Base-by-base conservation (phyloP, 2,888 invertebrate species). In the Synergus japonicus region DNA sequence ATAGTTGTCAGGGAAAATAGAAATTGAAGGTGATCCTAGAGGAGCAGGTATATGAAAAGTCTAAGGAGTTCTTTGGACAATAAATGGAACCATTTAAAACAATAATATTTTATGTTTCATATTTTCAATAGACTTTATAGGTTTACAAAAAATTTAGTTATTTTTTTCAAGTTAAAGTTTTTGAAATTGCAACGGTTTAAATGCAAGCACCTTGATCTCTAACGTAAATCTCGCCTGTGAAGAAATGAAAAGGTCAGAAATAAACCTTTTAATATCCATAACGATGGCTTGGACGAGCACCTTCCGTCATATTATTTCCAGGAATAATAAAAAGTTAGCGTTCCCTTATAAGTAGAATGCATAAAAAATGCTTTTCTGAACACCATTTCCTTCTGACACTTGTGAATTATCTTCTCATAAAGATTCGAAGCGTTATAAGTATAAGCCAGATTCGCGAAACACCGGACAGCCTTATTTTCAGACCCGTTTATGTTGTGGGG, bases 321-420 rank as follows among this genome's bases (percentile, higher is more conserved):
- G 13, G 66, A 67, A 67, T 67, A 67, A 67, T 67, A 67, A 67
- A 67, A 67, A 44, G 44, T 44, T 5, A 67, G 41, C n/a, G 66
- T 67, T 67, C 66, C 66, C 44, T 67, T 67, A 67, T 44, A 67
- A 67, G 66, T 43, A 44, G 44, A 67, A 67, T 44, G 44, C 66
- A 67, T 67, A 18, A 67, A 67, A 66, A 67, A 66, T 18, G 66
- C 66, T 67, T 44, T 67, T 44, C 44, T 67, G 18, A 41, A 43
- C 41, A 43, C 65, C 60, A 60, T 60, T 60, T 4, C 49, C 10
- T n/a, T 60, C 22, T 60, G 60, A 60, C 60, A 60, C 60, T 22
- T 60, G 10, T 60, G 60, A 60, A 60, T 60, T 60, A 60, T 60
- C 60, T 60, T 60, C 60, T 60, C 60, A 22, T 60, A 60, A 60